Evolutionary conservation across 2,797 vertebrate species (phyloP), one percentile per base, ranked within the genome.

Genomic region (Paguma larvata): DNA sequence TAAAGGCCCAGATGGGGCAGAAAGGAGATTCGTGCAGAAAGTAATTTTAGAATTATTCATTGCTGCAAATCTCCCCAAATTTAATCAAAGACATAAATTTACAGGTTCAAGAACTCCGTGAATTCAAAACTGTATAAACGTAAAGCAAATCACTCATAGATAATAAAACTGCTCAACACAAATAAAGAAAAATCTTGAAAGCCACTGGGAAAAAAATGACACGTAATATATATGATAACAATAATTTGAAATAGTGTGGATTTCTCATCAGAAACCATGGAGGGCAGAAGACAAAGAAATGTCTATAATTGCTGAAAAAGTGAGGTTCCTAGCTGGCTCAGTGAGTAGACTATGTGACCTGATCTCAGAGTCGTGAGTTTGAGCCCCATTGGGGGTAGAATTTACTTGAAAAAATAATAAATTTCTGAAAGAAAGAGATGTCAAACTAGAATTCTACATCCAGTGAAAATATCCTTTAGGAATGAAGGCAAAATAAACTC

Each of bases 241-340:
- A 65, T 41, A 87, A 72, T 88, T 78, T 97, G 27, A 87, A 95
- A 84, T 67, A 68, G 23, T 59, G 13, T 91, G 27, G n/a, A 51
- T 91, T 89, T 89, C 44, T 88, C 56, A 73, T 85, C 65, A 91
- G 77, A 96, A 94, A 92, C 72, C 78, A 53, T 62, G n/a, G 41
- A 94, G 5, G 21, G 2, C 56, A 95, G 48, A 86, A 82, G n/a
- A 68, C 7, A 82, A 89, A 73, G 15, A 12, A 68, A 62, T 75
- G 44, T 59, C 32, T 94, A 94, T 67, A 88, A 79, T 89, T 72
- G n/a, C 41, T 68, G 32, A 87, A 75, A 63, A 6, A 88, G 27
- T 75, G 73, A 27, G 44, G 15, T 27, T 4, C 15, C 27, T 75
- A 10, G 27, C 15, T 75, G 44, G 73, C 73, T 75, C 27, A 75